Base-by-base conservation (phyloP, 2,888 invertebrate species). In the Drosophila eohydei region DNA sequence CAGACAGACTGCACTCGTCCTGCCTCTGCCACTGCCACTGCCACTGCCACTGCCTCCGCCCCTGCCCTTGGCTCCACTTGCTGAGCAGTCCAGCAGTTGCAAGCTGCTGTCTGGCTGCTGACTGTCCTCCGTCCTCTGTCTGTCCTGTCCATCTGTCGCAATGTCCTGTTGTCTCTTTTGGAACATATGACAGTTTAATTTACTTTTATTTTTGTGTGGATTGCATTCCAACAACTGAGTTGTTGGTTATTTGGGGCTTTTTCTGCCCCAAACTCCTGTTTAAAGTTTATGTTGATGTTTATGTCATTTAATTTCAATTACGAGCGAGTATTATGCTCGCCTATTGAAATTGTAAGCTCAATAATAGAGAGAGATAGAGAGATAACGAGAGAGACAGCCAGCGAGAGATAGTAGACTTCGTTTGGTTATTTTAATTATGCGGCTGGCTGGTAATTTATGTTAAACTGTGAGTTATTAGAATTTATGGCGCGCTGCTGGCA, bases 171-270 rank as follows among this genome's bases (percentile, higher is more conserved):
- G 70, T 74, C 81, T 80, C 82, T 67, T 74, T 72, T 79, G 78
- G 78, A 88, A 82, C 90, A 88, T 90, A 88, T 88, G 90, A 90
- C 90, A 90, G 89, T 88, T 88, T 90, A 87, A 88, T 88, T 88
- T 90, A 88, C 89, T 88, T 90, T 88, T 86, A 87, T 84, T 88
- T 86, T 83, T 73, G 74, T 88, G 83, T 86, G 88, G 71, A 83
- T 80, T 85, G 80, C 83, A 86, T 76, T 88, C 80, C 88, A 71
- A 56, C 88, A 74, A 62, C 63, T 67, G 80, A 76, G 74, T 71
- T 71, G 74, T 79, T 74, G 83, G 71, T 71, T 76, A 21, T 80
- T 71, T 78, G 55, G 30, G 63, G 71, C n/a, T 3, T 28, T 46
- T 52, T 43, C 34, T 4, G 14, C 11, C 14, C 57, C 51, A 21